These are phyloP conservation scores for Trialeurodes vaporariorum DNA, from an alignment of 1,140 invertebrate genomes.

Conservation along the genomic window DNA sequence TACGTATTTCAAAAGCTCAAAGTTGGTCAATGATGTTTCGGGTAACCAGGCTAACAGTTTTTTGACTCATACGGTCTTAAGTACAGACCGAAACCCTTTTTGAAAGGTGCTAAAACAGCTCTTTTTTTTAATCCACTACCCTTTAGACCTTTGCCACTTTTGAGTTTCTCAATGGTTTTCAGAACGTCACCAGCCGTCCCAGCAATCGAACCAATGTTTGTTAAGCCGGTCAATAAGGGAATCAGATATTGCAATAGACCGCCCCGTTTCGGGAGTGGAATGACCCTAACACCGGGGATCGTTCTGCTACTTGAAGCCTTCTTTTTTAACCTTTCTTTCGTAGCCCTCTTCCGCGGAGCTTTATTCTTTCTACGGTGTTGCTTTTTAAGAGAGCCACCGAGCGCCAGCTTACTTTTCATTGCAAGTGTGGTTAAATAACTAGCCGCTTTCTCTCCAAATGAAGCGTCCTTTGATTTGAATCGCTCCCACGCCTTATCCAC, in stretches of 20 bases:
- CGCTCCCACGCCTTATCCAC: slow-evolving; percentile 31
- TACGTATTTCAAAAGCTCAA: background rate
- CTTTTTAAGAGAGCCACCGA: slow-evolving; percentile 27
- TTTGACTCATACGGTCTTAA: background rate
- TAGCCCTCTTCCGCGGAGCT: too few relatives aligned
- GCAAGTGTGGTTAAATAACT: slow-evolving; percentile 25
- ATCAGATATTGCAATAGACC: slow-evolving; percentile 1
- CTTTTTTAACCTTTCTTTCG: slow-evolving; percentile 25
- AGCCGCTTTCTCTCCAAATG: slow-evolving; percentile 28
- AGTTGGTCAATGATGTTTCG: background rate
- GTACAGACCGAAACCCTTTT: background rate
- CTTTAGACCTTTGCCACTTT: background rate
- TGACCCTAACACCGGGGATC: too few relatives aligned
- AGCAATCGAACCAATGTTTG: background rate
- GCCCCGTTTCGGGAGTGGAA: background rate
- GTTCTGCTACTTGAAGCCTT: slow-evolving; percentile 17
- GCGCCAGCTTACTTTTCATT: slow-evolving; percentile 29
- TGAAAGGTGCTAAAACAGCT: background rate
- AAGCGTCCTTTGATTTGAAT: slow-evolving; percentile 32
- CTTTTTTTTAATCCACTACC: background rate
- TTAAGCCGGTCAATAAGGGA: slow-evolving; percentile 5
- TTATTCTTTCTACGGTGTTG: slow-evolving; percentile 19
- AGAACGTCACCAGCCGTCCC: background rate
- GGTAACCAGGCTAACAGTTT: background rate
- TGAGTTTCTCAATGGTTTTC: background rate